A percentile compares a stretch with the other conserved stretches of the same genome.
Conservation (phyloP, 2,888 invertebrate species). For the Watsonalla cultraria region DNA sequence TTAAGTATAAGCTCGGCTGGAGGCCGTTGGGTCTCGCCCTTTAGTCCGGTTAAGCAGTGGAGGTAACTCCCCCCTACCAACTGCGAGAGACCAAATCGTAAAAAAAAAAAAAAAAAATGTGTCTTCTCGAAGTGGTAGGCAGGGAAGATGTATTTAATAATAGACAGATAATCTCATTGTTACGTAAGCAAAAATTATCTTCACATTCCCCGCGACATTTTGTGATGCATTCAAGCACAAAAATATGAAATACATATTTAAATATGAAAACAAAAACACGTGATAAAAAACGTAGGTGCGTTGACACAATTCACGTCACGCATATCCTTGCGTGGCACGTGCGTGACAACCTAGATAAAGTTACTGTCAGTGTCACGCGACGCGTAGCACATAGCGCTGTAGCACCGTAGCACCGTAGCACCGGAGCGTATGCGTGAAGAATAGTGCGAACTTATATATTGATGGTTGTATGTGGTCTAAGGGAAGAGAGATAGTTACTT, state of each 20-base stretch:
- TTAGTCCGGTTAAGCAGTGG: no score
- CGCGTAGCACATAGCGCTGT: background rate
- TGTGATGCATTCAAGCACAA: background rate
- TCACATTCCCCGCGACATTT: background rate
- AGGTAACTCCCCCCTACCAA: no score
- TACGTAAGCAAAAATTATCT: no score
- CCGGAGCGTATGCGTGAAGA: background rate
- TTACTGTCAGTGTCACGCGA: conserved; percentile 5
- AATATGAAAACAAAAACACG: conserved; percentile 13
- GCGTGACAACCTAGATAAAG: conserved; percentile 4
- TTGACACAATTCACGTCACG: conserved; percentile 25
- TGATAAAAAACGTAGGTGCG: conserved; percentile 12
- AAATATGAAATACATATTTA: conserved; percentile 3
- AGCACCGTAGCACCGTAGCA: background rate
- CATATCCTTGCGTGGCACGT: conserved; percentile 14
- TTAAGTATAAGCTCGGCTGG: no score
- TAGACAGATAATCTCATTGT: no score
- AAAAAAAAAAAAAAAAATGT: no score
- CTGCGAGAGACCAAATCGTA: no score
- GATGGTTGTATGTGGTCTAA: background rate
- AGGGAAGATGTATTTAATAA: no score
- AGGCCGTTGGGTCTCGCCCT: no score
- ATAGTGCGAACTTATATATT: background rate
- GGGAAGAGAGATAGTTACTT: background rate
- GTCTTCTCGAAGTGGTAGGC: no score